Conservation (phyloP, 2,797 vertebrate species). For the Anguilla pacifica region DNA sequence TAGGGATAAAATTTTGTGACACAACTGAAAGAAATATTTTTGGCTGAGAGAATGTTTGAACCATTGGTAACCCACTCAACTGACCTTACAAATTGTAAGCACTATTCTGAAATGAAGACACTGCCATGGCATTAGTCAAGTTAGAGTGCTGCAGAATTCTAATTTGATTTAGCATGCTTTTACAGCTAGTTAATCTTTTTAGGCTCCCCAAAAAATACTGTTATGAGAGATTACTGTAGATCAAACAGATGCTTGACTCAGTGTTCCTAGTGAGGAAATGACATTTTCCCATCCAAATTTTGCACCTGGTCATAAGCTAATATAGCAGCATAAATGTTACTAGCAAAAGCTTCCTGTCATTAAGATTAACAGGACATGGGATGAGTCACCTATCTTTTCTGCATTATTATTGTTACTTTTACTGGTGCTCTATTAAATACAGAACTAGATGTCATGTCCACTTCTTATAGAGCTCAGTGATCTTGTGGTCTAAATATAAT, state of each 20-base stretch:
- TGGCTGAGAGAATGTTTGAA: background rate
- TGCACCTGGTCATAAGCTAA: no score
- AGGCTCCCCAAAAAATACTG: background rate
- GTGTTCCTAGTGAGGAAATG: no score
- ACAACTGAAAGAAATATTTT: background rate
- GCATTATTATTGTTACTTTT: no score
- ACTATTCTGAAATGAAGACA: background rate
- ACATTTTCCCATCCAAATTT: no score
- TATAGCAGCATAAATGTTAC: no score
- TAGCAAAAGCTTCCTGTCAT: no score
- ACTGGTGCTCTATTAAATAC: background rate
- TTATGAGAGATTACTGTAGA: background rate
- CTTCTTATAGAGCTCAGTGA: background rate
- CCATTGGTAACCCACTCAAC: background rate
- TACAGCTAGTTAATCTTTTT: background rate
- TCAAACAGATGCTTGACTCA: no score
- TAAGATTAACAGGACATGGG: no score
- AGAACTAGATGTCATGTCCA: no score
- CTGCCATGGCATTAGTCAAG: background rate
- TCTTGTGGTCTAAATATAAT: background rate
- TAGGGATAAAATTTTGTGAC: background rate
- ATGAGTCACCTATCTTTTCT: no score
- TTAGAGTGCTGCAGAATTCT: background rate
- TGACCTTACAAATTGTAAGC: background rate
- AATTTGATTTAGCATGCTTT: no score